Conservation (phyloP, 2,797 vertebrate genomes). For the Schizopygopsis pylzovi region DNA sequence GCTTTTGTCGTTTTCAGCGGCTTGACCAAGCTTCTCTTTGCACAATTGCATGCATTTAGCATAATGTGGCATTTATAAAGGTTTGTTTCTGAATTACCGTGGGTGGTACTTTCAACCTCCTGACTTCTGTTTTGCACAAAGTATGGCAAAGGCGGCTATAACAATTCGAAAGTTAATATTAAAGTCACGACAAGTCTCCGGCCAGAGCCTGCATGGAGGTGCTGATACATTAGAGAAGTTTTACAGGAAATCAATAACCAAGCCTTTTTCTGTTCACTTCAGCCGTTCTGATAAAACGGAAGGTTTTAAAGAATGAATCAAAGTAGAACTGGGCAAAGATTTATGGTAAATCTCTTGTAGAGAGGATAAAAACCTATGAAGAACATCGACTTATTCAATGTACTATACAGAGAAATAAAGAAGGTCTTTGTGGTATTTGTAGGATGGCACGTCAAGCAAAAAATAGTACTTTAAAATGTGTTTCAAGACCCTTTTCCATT, state of each 20-base stretch:
- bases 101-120: not conserved
- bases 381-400: not conserved
- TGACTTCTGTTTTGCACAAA: conserved; percentile 26
- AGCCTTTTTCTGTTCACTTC: conserved; percentile 59
- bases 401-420: not conserved
- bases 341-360: not conserved
- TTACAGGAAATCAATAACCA: conserved; percentile 60
- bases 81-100: conserved; percentile 36
- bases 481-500: not conserved
- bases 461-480: not conserved
- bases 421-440: not conserved
- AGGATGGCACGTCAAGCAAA: not conserved
- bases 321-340: not conserved
- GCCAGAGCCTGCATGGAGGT: conserved; percentile 9
- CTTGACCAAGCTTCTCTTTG: not conserved
- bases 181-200: conserved; percentile 38
- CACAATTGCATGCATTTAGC: not conserved
- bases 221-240: conserved; percentile 40
- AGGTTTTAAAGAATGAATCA: conserved; percentile 45
- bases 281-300: conserved; percentile 50
- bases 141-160: conserved; percentile 1
- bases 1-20: not conserved
- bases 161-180: conserved; percentile 28
- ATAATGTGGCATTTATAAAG: conserved; percentile 21
- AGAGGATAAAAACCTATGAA: not conserved